Evolutionary conservation across 2,113 vertebrate genomes (phyloP), one percentile per base, ranked within the genome.

Genomic region (Promerops cafer): DNA sequence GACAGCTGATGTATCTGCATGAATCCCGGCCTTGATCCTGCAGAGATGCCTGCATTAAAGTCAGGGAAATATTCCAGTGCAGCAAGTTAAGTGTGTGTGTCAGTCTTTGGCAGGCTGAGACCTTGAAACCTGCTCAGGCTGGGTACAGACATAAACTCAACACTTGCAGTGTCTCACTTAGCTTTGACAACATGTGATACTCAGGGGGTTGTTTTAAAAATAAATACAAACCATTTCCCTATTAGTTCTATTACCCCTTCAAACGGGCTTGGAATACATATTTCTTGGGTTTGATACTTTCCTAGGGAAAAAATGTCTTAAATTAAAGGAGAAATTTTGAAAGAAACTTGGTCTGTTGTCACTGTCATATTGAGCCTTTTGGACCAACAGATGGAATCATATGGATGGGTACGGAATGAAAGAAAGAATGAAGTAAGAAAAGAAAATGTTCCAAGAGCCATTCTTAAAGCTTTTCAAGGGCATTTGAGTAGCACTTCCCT

Each of bases 51-150:
- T 30, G 27, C 49, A 42, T 71, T 76, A 31, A 68, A 94, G 88
- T 61, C 94, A 91, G 63, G 53, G 60, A 88, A 87, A 60, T 80
- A 82, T 57, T 68, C 2, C 22, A 96, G 86, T 18, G 69, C 40
- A 76, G 53, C 57, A 81, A 84, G 79, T 92, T 66, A 78, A 88
- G 75, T n/a, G 50, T 83, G 59, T 61, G 52, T 81, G 52, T 78
- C 83, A 87, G 69, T 60, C 60, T 87, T 78, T 61, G 88, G 71
- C 92, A 94, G 88, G 90, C 61, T 59, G 83, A 94, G 80, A 93
- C 88, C 96, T 71, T 82, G 89, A 90, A 93, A 85, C 83, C 85
- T 81, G 63, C 88, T 72, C 72, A 88, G 96, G 57, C 86, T 94
- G 80, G 86, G 61, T 75, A 82, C 92, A 94, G 90, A 89, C 72